Conservation (phyloP, 2,113 vertebrate genomes). For the Naja naja region DNA sequence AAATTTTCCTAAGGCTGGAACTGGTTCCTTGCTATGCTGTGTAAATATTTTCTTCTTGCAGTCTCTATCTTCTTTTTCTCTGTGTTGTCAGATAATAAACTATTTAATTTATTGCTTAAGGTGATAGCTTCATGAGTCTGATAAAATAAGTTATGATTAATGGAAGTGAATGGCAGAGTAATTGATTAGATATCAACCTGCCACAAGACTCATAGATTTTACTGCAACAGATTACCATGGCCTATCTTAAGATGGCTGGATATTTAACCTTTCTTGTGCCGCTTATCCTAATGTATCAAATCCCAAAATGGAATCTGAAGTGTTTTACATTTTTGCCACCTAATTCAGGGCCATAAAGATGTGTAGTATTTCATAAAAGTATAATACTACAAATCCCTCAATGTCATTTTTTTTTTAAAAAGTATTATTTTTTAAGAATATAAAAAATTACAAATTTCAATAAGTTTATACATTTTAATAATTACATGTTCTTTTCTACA, state of each 20-base stretch:
- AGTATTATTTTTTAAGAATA: not conserved
- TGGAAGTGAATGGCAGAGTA: not conserved
- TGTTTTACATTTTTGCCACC: not conserved
- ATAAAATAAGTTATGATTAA: not conserved
- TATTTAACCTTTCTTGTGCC: not conserved
- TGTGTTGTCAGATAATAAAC: not conserved
- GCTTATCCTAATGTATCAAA: not conserved
- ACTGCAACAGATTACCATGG: not conserved
- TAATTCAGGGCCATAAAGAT: not conserved
- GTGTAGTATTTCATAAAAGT: not conserved
- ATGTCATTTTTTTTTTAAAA: not conserved
- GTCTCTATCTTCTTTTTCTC: not conserved
- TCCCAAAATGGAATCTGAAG: not conserved
- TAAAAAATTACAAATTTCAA: not conserved
- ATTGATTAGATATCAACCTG: not conserved
- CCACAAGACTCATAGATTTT: not conserved
- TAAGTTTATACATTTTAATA: not conserved
- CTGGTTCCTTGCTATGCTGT: not conserved
- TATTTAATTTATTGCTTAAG: not conserved
- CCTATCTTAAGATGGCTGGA: not conserved
- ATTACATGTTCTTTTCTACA: not conserved
- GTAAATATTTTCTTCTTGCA: not conserved
- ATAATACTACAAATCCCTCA: not conserved
- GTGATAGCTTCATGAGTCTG: not conserved
- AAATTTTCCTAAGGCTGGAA: too few species aligned